Evolutionary conservation across 1,140 invertebrate genomes (phyloP).

Genomic region (Diorhabda carinulata): DNA sequence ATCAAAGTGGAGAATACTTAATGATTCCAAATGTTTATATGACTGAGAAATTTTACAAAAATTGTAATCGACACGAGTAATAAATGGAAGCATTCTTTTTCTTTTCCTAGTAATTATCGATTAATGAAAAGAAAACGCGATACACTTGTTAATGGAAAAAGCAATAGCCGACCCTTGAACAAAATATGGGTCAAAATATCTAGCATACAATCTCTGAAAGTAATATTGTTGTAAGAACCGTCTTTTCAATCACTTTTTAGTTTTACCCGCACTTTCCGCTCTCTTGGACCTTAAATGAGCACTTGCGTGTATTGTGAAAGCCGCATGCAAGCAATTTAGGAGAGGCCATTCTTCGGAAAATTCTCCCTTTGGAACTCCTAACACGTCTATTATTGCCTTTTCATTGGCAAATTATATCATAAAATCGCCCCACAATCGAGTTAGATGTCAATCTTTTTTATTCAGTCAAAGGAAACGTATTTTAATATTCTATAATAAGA

Average conservation of each 20-base stretch:
- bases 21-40: too few species aligned
- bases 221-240: background rate
- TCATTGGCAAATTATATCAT: constrained; percentile 1
- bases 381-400: background rate
- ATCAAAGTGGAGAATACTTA: too few species aligned
- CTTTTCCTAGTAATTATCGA: too few species aligned
- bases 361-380: background rate
- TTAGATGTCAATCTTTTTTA: too few species aligned
- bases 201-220: background rate
- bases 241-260: background rate
- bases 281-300: constrained; percentile 1
- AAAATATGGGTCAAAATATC: constrained; percentile 2
- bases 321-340: background rate
- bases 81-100: too few species aligned
- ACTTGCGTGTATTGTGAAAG: constrained; percentile 2
- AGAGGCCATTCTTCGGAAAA: background rate
- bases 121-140: too few species aligned
- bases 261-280: background rate
- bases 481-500: too few species aligned
- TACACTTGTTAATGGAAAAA: background rate
- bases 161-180: background rate
- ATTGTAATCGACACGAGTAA: too few species aligned
- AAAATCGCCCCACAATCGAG: background rate
- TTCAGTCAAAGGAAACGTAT: too few species aligned
- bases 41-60: too few species aligned